Conservation (phyloP, 2,888 invertebrate genomes). For the Ophraella communa region DNA sequence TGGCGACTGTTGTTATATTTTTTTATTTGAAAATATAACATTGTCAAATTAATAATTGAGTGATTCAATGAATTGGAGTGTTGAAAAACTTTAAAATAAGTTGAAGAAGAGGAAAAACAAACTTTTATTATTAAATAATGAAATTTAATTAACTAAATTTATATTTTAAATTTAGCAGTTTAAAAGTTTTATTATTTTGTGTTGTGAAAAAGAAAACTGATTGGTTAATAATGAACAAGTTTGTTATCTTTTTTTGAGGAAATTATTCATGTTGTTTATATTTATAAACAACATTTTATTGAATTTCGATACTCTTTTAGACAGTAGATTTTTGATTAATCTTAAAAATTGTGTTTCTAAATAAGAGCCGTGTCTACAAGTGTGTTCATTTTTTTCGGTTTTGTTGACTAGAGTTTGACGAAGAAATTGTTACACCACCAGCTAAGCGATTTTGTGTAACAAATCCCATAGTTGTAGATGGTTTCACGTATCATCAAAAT, state of each 20-base stretch:
- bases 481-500: conserved; percentile 50
- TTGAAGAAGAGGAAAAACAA: no score
- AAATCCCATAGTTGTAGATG: conserved; percentile 42
- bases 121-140: no score
- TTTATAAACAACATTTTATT: neutral
- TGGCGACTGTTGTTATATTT: conserved; percentile 2
- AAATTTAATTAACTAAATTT: neutral
- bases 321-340: neutral
- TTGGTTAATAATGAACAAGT: no score
- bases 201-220: no score
- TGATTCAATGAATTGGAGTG: no score
- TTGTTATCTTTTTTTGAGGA: no score
- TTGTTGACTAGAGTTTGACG: conserved; percentile 6
- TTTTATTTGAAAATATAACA: conserved; percentile 20
- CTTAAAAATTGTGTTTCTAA: neutral
- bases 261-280: neutral
- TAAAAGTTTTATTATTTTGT: neutral
- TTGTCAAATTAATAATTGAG: no score
- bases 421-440: conserved; percentile 13
- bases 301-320: neutral
- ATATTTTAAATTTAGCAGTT: neutral
- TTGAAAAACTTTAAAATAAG: no score
- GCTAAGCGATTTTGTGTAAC: conserved; percentile 9
- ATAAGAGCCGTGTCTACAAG: neutral
- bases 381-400: neutral